phyloP scores from a whole-genome alignment of 2,888 invertebrate genomes.

The Oscheius myriophilus region DNA sequence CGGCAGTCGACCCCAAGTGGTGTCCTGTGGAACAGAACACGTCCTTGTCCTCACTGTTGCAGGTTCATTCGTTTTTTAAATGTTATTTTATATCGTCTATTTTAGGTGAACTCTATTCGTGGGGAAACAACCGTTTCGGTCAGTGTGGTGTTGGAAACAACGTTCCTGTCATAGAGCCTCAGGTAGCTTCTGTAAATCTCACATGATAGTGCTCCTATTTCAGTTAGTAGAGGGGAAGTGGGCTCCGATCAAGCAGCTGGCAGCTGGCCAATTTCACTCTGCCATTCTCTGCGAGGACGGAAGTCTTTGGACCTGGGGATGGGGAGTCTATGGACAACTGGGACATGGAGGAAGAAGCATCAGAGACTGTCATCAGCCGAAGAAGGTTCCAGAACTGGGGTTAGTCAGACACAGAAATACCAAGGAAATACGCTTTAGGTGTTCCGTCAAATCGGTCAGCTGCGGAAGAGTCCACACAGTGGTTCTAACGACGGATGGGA shows the following conservation, averaged over 20 bases:
- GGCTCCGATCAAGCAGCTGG: slow-evolving; percentile 48
- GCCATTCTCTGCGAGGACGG: slow-evolving; percentile 54
- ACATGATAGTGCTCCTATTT: not conserved
- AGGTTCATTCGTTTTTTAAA: slow-evolving; percentile 32
- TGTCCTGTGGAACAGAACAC: slow-evolving; percentile 65
- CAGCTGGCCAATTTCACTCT: slow-evolving; percentile 66
- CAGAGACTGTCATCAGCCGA: slow-evolving; percentile 29
- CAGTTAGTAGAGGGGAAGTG: slow-evolving; percentile 57
- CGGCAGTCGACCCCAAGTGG: slow-evolving; percentile 45
- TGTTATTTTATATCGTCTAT: not conserved
- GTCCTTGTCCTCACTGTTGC: slow-evolving; percentile 54
- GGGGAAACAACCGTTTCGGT: slow-evolving; percentile 63
- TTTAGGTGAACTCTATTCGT: slow-evolving; percentile 44
- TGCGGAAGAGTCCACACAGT: slow-evolving; percentile 58
- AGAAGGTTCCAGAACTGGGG: slow-evolving; percentile 37
- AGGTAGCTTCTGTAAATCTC: slow-evolving; percentile 33
- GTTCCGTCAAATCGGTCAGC: slow-evolving; percentile 32
- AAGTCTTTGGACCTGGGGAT: slow-evolving; percentile 62
- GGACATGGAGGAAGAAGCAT: slow-evolving; percentile 40
- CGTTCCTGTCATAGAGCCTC: slow-evolving; percentile 34
- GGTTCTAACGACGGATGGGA: slow-evolving; percentile 42
- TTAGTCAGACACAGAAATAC: not conserved
- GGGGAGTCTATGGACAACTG: slow-evolving; percentile 65
- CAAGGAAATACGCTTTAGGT: not conserved
- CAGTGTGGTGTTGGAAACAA: slow-evolving; percentile 66